phyloP scores from a whole-genome alignment of 1,140 invertebrate species.

The Scaptomyza montana region DNA sequence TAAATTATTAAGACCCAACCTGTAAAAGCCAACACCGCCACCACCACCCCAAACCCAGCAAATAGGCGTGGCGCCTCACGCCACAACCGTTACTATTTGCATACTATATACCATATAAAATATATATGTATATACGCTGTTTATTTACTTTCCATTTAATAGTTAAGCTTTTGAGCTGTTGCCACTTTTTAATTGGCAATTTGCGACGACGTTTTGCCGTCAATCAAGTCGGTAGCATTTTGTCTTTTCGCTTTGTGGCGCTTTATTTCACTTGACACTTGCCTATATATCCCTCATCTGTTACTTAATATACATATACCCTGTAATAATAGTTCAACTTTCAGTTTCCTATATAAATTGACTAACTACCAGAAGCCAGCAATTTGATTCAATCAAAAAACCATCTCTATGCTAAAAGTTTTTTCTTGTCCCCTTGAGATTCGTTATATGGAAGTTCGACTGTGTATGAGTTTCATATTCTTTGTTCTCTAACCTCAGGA shows the following conservation, averaged over 20 bases:
- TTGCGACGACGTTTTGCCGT: constrained; percentile 47
- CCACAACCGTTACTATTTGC: background rate
- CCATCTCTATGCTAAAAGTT: too few species aligned
- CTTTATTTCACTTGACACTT: background rate
- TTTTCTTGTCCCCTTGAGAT: too few species aligned
- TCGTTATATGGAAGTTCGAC: too few species aligned
- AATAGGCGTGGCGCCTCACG: constrained; percentile 6
- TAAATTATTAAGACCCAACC: constrained; percentile 66
- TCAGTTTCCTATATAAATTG: too few species aligned
- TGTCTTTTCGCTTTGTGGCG: background rate
- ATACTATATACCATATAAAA: background rate
- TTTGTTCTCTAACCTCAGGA: too few species aligned
- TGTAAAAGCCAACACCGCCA: background rate
- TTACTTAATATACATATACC: background rate
- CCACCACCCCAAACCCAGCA: too few species aligned
- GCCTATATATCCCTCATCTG: background rate
- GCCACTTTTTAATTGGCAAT: constrained; percentile 70
- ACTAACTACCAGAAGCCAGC: too few species aligned
- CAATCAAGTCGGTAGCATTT: constrained; percentile 55
- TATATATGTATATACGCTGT: background rate
- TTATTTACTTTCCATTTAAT: background rate
- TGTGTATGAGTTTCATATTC: too few species aligned
- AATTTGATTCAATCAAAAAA: too few species aligned
- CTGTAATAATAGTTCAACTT: background rate
- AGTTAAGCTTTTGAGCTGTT: background rate